A percentile compares a stretch with the other conserved stretches of the same genome.
Evolutionary conservation across 2,113 vertebrate species (phyloP).

Genomic region (Apus apus): DNA sequence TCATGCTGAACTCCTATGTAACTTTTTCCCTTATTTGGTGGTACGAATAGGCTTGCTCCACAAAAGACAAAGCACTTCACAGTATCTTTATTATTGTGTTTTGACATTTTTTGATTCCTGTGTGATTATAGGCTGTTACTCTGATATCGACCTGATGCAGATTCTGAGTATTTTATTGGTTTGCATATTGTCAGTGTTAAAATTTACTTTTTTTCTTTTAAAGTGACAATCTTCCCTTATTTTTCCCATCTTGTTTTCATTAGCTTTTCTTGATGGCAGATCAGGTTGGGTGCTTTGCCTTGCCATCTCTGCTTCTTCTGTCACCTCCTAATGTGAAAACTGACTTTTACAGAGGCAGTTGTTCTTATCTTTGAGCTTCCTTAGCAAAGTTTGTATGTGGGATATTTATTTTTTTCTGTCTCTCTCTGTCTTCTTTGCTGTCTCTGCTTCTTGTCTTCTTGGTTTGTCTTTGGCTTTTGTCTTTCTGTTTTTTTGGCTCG

Average conservation of each 20-base stretch:
- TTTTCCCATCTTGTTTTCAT: not conserved
- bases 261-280: not conserved
- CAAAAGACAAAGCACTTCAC: not conserved
- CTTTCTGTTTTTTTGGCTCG: not conserved
- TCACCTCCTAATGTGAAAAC: not conserved
- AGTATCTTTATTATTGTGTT: not conserved
- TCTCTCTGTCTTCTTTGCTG: constrained; percentile 6
- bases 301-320: not conserved
- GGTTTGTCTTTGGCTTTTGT: constrained; percentile 54
- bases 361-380: constrained; percentile 13
- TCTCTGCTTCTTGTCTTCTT: constrained; percentile 59
- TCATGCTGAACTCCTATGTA: not conserved
- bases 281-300: not conserved
- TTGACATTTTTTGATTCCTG: constrained; percentile 27
- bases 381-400: not conserved
- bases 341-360: not conserved
- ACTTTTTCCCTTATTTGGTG: constrained; percentile 33
- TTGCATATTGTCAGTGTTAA: not conserved
- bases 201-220: not conserved
- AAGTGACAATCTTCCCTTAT: not conserved
- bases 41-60: not conserved
- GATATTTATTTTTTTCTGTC: not conserved
- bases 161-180: constrained; percentile 2
- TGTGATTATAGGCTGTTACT: constrained; percentile 24
- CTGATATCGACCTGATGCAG: constrained; percentile 27